Base-by-base conservation (phyloP, 2,113 vertebrate species). In the Megaceryle maxima region DNA sequence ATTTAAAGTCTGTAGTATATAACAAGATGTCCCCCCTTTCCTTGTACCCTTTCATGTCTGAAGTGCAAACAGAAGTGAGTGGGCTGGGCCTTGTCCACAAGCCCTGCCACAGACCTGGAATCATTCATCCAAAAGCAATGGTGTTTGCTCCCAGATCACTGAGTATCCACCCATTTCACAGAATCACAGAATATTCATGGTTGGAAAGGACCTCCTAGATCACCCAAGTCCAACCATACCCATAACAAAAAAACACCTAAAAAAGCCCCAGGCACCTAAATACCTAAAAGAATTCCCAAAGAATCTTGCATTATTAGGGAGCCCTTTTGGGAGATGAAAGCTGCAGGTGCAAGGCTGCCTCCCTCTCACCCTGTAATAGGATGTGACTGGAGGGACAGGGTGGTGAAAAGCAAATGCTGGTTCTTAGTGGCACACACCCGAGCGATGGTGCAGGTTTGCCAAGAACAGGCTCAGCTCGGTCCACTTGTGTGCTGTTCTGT, bases 381-480 rank as follows among this genome's bases (percentile, higher is more conserved):
- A 7, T 70, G 28, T 4, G 22, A 44, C 41, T 51, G 16, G 12
- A 13, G 43, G 28, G 6, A 57, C 1, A 1, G 74, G 48, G 10
- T 6, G 3, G 50, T 41, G 56, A 87, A 87, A 86, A 81, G 20
- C 20, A 35, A 35, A 10, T 25, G 48, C n/a, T 67, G 53, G 16
- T 19, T 74, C 39, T 73, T 48, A 37, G 46, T 6, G 10, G 28
- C 33, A 29, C 16, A 7, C 9, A 13, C 17, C 22, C 39, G 33
- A 46, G 55, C 0, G 3, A 17, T 74, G 83, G 4, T 62, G 17
- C 11, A 17, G 25, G 16, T 17, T 22, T 48, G 13, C 51, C 44
- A 43, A 64, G 26, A 12, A 20, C 0, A 2, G 37, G 29, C 77
- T 62, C 9, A 5, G 29, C 28, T 53, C 1, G 0, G 3, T 51